Evolutionary conservation across 2,113 vertebrate species (phyloP).

Genomic region (Platysternon megacephalum): DNA sequence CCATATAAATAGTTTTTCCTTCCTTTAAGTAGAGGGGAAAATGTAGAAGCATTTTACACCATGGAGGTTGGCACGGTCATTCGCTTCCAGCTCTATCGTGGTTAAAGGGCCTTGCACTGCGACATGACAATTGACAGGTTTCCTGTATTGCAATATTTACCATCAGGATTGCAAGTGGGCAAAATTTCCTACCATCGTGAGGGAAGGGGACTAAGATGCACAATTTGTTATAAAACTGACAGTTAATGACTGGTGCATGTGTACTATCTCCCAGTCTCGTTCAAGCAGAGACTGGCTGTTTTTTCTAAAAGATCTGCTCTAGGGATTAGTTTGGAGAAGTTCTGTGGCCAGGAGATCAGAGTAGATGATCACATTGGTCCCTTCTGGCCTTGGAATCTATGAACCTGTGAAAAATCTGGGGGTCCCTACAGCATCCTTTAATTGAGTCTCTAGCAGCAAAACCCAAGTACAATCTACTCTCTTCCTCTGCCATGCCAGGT

Average conservation of each 20-base stretch:
- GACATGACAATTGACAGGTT: background rate
- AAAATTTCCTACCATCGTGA: background rate
- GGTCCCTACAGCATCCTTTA: background rate
- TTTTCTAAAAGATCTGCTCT: background rate
- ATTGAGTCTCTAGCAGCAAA: background rate
- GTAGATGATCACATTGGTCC: background rate
- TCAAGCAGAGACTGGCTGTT: background rate
- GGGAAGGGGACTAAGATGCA: background rate
- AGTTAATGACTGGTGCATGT: no score
- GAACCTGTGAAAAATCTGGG: background rate
- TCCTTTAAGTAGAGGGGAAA: background rate
- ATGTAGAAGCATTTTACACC: background rate
- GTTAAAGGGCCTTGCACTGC: background rate
- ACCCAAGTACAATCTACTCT: background rate
- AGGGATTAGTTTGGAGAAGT: background rate
- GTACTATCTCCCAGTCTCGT: background rate
- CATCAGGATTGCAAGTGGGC: background rate
- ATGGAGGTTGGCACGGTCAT: background rate
- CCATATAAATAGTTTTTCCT: background rate
- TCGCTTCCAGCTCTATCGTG: background rate
- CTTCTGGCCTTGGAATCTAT: background rate
- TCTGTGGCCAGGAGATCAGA: background rate
- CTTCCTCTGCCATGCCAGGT: background rate
- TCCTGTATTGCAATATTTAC: background rate
- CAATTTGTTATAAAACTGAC: background rate